A percentile compares a stretch with the other conserved stretches of the same genome.
phyloP scores from a whole-genome alignment of 2,797 vertebrate species.

The Apogon talboti region DNA sequence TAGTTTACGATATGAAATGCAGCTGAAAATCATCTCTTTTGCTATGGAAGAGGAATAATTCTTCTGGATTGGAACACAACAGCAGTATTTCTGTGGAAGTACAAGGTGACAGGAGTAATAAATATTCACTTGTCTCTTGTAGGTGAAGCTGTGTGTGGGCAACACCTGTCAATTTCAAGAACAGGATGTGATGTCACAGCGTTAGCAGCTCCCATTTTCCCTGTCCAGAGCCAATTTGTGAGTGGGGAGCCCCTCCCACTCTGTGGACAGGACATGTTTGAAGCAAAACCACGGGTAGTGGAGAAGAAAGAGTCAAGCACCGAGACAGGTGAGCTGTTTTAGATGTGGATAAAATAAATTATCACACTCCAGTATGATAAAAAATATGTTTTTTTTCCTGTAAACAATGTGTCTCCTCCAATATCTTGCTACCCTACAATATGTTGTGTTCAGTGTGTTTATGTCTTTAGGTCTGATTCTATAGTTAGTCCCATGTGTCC shows the following conservation, averaged over 20 bases:
- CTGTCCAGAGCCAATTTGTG: conserved; percentile 51
- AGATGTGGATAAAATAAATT: not conserved
- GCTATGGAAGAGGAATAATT: too few species aligned
- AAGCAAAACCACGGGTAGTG: conserved; percentile 89
- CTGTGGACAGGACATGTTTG: conserved; percentile 83
- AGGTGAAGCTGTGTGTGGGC: conserved; percentile 58
- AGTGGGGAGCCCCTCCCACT: conserved; percentile 66
- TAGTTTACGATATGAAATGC: too few species aligned
- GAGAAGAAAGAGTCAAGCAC: conserved; percentile 87
- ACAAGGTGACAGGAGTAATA: not conserved
- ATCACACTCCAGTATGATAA: not conserved
- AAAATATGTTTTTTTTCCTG: not conserved
- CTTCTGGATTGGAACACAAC: not conserved
- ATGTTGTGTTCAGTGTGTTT: conserved; percentile 27
- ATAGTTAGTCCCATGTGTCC: conserved; percentile 59
- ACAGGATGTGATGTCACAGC: conserved; percentile 77
- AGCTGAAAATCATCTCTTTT: too few species aligned
- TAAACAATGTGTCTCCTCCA: not conserved
- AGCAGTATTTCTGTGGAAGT: too few species aligned
- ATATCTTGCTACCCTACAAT: not conserved
- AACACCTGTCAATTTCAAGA: conserved; percentile 12
- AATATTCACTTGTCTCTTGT: conserved; percentile 13
- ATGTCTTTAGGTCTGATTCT: conserved; percentile 28
- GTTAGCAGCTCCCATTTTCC: conserved; percentile 26
- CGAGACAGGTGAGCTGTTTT: conserved; percentile 83